A percentile compares a stretch with the other conserved stretches of the same genome.
These are phyloP conservation scores for Petrolisthes cinctipes DNA, from an alignment of 2,888 invertebrate species.

Conservation along the genomic window DNA sequence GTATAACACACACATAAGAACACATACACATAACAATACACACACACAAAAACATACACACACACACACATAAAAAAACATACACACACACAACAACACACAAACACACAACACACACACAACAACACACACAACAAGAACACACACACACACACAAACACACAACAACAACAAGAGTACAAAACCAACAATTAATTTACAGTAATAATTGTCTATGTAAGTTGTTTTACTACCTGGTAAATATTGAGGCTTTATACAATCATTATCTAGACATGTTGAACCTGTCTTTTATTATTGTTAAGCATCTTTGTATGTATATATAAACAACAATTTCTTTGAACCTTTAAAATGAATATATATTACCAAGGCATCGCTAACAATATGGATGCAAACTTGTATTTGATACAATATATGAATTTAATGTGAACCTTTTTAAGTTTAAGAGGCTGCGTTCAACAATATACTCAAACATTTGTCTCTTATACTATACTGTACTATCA, in stretches of 20 bases:
- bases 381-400: slow-evolving; percentile 53
- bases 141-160: no score
- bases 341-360: slow-evolving; percentile 42
- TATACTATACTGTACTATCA: background rate
- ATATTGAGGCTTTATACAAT: slow-evolving; percentile 50
- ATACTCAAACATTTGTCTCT: background rate
- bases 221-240: no score
- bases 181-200: no score
- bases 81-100: no score
- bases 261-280: slow-evolving; percentile 50
- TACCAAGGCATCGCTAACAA: slow-evolving; percentile 38
- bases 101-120: no score
- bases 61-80: no score
- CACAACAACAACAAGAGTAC: no score
- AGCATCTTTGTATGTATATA: background rate
- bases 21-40: no score
- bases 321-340: slow-evolving; percentile 28
- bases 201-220: no score
- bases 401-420: slow-evolving; percentile 26
- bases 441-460: slow-evolving; percentile 44
- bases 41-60: no score
- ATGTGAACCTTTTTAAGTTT: slow-evolving; percentile 37
- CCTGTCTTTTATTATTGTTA: slow-evolving; percentile 25
- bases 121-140: no score
- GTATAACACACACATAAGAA: no score